A percentile compares a stretch with the other conserved stretches of the same genome.
Conservation (phyloP, 2,888 invertebrate genomes). For the Terebella lapidaria region DNA sequence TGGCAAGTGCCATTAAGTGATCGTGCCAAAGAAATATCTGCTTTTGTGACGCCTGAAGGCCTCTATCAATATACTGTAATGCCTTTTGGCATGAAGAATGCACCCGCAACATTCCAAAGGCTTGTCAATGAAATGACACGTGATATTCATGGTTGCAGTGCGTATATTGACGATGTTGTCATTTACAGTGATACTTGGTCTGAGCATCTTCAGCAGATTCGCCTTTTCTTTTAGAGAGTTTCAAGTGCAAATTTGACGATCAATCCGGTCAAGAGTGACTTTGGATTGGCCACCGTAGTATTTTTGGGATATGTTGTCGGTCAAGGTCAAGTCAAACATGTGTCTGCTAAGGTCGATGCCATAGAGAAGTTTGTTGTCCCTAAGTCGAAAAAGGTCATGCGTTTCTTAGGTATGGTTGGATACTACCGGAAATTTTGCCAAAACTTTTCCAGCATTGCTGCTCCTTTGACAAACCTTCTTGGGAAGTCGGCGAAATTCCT, state of each 20-base stretch:
- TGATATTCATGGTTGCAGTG: neutral
- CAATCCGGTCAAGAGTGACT: neutral
- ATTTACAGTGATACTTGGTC: neutral
- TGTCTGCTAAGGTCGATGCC: neutral
- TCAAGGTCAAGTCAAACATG: neutral
- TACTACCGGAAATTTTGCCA: neutral
- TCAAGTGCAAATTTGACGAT: neutral
- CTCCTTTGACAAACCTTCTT: neutral
- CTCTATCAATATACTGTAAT: neutral
- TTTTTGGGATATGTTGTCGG: neutral
- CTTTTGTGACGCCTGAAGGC: neutral
- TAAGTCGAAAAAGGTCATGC: neutral
- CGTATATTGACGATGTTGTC: neutral
- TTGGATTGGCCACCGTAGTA: neutral
- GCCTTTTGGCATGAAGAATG: neutral
- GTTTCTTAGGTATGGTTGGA: neutral
- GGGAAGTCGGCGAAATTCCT: neutral
- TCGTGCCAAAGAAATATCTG: neutral
- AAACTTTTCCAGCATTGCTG: neutral
- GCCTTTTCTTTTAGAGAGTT: neutral
- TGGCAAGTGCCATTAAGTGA: neutral
- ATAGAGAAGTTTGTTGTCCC: neutral
- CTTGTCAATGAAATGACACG: neutral
- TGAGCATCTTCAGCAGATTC: neutral
- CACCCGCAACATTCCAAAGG: neutral